Evolutionary conservation across 2,113 vertebrate genomes (phyloP), one percentile per base, ranked within the genome.

Genomic region (Prinia subflava): DNA sequence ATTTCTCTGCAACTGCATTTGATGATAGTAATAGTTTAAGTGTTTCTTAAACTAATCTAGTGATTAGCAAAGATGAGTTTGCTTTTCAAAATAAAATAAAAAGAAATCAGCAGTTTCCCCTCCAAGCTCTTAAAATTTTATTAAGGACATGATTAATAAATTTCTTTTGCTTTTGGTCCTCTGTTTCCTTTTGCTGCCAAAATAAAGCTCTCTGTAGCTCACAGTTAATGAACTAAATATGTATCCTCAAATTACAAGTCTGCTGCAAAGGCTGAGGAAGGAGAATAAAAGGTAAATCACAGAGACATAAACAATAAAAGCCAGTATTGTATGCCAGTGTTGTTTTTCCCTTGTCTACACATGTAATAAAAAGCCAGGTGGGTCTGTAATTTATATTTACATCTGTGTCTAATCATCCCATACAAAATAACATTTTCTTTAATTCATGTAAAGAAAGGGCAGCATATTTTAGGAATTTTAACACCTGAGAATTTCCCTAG

Each of bases 211-310:
- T 78, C 31, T 76, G 69, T 84, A 76, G 65, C 39, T 84, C 41
- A 77, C 79, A 84, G 93, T 56, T 74, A 89, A 89, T 21, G 23
- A 94, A 71, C 47, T 69, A 39, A 90, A 79, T 82, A 67, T 20
- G 27, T 67, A 57, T 78, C 33, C 59, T 94, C 56, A 69, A 83
- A 88, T 50, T 80, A 62, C 0, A 3, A 89, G 30, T 68, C 47
- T 91, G 37, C 69, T 91, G 62, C n/a, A 78, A 62, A 87, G 76
- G n/a, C 4, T 92, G 69, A 39, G 44, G 47, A 90, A 55, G 55
- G 63, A 89, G n/a, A 81, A 94, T 50, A 53, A 94, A 96, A 93
- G 83, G 47, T 94, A 94, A 87, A 89, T 92, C 83, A 86, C 35
- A 81, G 76, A 90, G 15, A 62, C n/a, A 19, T 1, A 86, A 42